Evolutionary conservation across 2,113 vertebrate genomes (phyloP), one percentile per base, ranked within the genome.

Genomic region (Urocolius indicus): DNA sequence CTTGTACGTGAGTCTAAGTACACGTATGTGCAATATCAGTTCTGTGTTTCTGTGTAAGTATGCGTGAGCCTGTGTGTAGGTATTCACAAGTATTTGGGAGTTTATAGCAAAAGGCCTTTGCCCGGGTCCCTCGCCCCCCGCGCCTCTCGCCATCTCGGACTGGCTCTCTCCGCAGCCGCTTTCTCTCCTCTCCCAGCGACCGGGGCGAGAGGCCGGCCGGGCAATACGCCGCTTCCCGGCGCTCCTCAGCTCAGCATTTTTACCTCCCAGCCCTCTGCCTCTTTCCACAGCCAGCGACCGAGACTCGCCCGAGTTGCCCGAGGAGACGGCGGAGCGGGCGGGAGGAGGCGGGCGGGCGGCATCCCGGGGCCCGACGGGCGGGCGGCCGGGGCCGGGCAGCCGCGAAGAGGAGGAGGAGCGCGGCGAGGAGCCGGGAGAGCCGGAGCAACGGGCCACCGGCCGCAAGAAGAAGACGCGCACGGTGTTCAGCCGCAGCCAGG

Each of bases 401-500:
- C 55, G 90, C 4, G 90, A 92, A 13, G 93, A 95, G 29, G 96
- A 95, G n/a, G 96, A 97, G 34, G 93, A 95, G 11, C 87, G 72
- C 12, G 88, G 77, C 45, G 95, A 95, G 46, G 96, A 96, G 10
- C 76, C 82, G 54, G 97, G 96, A 3, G 95, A 94, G 23, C 93
- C 94, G 36, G 96, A 96, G 41, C 96, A 89, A 6, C 76, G 93
- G 2, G 74, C 93, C 11, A 68, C 79, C 20, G 95, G 99, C 75
- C 98, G 99, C 96, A 99, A 99, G 97, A 99, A 99, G 98, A 99
- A 99, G 98, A 99, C 99, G 57, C 98, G 99, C 97, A 99, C 99
- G 3, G 99, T 99, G 24, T 99, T 99, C 96, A 99, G 99, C 41
- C 98, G 99, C 73, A 98, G 98, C 91, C 99, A 99, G 98, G 99